A percentile compares a stretch with the other conserved stretches of the same genome.
Conservation (phyloP, 2,113 vertebrate genomes). For the Callocephalon fimbriatum region DNA sequence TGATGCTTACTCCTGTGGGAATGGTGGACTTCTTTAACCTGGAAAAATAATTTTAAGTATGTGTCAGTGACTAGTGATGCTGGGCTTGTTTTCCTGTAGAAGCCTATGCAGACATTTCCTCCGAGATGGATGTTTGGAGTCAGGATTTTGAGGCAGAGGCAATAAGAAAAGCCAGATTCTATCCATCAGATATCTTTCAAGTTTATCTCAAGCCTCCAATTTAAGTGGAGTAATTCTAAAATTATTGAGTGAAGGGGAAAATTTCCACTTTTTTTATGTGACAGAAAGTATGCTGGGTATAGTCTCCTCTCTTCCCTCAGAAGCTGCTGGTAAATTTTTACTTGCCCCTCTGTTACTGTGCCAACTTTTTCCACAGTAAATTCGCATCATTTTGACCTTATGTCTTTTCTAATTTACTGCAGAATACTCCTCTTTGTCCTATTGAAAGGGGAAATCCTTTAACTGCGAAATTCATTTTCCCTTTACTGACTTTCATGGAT, state of each 20-base stretch:
- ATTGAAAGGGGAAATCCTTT: not conserved
- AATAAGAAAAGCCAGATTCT: not conserved
- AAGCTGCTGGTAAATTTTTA: not conserved
- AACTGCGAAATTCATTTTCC: not conserved
- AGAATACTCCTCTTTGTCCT: not conserved
- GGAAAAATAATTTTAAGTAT: not conserved
- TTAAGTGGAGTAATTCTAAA: not conserved
- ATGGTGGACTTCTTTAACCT: not conserved
- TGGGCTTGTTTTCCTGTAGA: not conserved
- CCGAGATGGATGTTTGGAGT: not conserved
- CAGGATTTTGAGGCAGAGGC: not conserved
- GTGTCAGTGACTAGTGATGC: not conserved
- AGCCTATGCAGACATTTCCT: not conserved
- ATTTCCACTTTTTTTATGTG: not conserved
- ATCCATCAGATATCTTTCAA: not conserved
- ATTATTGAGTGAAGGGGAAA: fast-evolving
- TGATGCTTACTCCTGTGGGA: not conserved
- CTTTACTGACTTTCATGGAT: not conserved
- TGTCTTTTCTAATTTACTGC: not conserved
- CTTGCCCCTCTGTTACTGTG: not conserved
- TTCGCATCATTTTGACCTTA: not conserved
- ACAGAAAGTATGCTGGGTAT: fast-evolving
- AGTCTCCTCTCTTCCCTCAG: not conserved
- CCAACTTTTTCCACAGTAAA: not conserved
- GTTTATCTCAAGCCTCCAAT: not conserved